Conservation (phyloP, 2,797 vertebrate genomes). For the Sitta carolinensis region DNA sequence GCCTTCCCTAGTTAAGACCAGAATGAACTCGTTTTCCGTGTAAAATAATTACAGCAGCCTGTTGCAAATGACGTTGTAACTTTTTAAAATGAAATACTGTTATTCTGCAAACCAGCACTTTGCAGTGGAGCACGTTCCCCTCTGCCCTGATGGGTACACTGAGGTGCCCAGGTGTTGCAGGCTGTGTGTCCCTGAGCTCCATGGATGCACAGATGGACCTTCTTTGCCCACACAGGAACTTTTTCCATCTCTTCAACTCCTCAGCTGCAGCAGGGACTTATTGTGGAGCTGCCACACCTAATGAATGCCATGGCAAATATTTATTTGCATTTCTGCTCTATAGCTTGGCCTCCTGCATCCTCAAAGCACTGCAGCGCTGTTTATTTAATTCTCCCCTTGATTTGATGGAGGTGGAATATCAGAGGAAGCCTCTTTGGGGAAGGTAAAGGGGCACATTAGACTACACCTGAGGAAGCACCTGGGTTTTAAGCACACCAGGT, state of each 20-base stretch:
- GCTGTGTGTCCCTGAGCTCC: neutral
- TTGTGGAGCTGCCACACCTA: neutral
- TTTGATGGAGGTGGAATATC: neutral
- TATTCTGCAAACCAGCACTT: neutral
- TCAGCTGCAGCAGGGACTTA: neutral
- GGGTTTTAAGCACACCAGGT: neutral
- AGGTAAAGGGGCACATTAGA: neutral
- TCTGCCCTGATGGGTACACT: neutral
- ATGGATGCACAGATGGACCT: neutral
- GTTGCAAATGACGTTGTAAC: neutral
- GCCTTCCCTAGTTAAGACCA: constrained; percentile 11
- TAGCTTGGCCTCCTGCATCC: neutral
- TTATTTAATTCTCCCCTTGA: neutral
- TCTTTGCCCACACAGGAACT: neutral
- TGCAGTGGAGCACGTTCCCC: neutral
- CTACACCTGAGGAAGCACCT: neutral
- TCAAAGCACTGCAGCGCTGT: neutral
- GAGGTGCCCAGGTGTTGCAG: neutral
- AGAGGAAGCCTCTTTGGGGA: neutral
- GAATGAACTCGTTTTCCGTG: neutral
- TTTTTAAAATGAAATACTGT: neutral
- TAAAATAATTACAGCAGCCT: neutral
- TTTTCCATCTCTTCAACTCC: neutral
- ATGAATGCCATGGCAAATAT: neutral
- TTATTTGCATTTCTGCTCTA: neutral